These are phyloP conservation scores for Halcyon badia DNA, from an alignment of 2,797 vertebrate genomes.

Conservation along the genomic window DNA sequence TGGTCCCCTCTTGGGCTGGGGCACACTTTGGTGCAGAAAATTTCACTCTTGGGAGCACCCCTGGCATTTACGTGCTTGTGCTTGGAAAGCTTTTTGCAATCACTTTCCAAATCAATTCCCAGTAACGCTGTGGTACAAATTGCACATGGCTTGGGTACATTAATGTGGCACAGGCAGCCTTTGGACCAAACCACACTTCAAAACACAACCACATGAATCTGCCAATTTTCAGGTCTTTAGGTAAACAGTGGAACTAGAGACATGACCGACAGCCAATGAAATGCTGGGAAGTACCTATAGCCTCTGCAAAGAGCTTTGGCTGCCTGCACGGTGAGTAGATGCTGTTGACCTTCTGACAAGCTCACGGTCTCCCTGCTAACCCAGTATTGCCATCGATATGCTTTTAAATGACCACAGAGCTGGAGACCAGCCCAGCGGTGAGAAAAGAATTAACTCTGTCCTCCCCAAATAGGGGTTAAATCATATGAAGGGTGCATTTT, in stretches of 20 bases:
- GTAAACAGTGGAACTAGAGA: not conserved
- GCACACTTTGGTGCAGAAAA: not conserved
- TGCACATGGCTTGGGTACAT: fast-evolving
- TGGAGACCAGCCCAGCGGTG: not conserved
- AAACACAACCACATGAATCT: not conserved
- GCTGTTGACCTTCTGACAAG: not conserved
- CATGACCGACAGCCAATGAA: not conserved
- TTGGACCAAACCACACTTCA: not conserved
- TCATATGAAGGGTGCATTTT: fast-evolving
- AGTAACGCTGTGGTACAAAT: not conserved
- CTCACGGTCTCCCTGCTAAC: not conserved
- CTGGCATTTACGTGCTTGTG: too few relatives aligned
- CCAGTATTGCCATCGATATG: not conserved
- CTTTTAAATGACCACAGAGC: not conserved
- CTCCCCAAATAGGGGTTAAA: not conserved
- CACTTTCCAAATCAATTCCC: not conserved
- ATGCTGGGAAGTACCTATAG: not conserved
- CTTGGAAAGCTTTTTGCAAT: not conserved
- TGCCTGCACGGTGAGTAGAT: not conserved
- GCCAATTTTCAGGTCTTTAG: not conserved
- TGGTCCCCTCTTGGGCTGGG: not conserved
- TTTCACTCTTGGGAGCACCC: not conserved
- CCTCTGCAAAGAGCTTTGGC: not conserved
- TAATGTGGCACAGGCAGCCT: not conserved
- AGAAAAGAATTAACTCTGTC: not conserved